phyloP scores from a whole-genome alignment of 2,797 vertebrate genomes.

The Mallotus villosus region DNA sequence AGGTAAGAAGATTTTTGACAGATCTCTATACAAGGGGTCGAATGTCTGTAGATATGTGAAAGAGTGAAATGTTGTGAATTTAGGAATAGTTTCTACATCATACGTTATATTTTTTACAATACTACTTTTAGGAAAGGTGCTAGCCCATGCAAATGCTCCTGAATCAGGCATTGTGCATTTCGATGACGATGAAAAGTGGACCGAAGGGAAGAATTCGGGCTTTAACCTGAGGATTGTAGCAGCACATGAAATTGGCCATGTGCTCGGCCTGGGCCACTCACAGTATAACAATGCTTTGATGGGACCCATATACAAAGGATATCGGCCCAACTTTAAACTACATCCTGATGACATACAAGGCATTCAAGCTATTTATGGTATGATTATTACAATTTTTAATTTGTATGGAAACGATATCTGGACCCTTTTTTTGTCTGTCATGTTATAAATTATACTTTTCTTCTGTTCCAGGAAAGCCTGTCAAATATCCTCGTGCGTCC shows the following conservation, averaged over 20 bases:
- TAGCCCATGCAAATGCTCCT: conserved; percentile 83
- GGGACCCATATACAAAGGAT: conserved; percentile 82
- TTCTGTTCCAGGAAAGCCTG: conserved; percentile 61
- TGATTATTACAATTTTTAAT: conserved; percentile 5
- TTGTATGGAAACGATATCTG: background rate
- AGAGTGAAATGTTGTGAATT: background rate
- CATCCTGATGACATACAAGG: conserved; percentile 81
- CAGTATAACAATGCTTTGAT: conserved; percentile 76
- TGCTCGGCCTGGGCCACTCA: conserved; percentile 84
- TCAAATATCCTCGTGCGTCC: conserved; percentile 22
- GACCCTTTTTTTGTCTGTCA: background rate
- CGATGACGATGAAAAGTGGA: conserved; percentile 83
- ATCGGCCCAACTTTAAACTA: conserved; percentile 75
- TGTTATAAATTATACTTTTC: background rate
- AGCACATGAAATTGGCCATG: conserved; percentile 85
- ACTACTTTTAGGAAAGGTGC: conserved; percentile 70
- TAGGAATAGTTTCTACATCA: background rate
- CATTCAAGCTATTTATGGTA: conserved; percentile 85
- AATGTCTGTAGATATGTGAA: background rate
- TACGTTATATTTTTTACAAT: background rate
- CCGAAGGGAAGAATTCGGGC: conserved; percentile 72
- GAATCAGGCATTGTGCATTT: conserved; percentile 84
- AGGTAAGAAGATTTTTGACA: conserved; percentile 64
- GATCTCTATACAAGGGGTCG: background rate
- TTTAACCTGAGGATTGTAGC: conserved; percentile 85